Percentiles rank a stretch among this genome's conserved stretches.
Conservation (phyloP, 2,888 invertebrate species). For the Hylaea fasciaria region DNA sequence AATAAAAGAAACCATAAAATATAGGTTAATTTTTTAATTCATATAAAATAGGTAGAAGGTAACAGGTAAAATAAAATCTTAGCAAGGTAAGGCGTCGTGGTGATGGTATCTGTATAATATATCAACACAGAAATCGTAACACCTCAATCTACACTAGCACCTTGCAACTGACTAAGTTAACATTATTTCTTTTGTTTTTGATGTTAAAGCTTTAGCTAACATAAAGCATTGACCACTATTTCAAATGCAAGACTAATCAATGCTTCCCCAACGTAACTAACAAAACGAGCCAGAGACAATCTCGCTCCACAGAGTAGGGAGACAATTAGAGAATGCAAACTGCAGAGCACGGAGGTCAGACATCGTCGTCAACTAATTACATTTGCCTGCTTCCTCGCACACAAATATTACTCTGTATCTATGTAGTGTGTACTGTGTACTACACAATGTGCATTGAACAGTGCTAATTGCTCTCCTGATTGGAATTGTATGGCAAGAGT, state of each 20-base stretch:
- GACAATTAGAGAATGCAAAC: constrained; percentile 57
- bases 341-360: constrained; percentile 39
- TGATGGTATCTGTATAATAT: no score
- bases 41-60: no score
- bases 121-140: no score
- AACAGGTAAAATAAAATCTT: no score
- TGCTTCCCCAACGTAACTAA: neutral
- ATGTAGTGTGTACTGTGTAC: neutral
- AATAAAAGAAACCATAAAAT: no score
- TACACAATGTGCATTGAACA: constrained; percentile 19
- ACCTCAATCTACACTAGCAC: no score
- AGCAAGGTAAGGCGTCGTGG: no score
- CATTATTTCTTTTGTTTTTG: neutral
- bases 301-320: constrained; percentile 45
- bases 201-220: no score
- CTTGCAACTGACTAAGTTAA: no score
- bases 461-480: constrained; percentile 27
- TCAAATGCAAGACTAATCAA: neutral
- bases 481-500: constrained; percentile 16
- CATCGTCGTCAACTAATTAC: constrained; percentile 53
- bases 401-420: constrained; percentile 51
- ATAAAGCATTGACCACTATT: no score
- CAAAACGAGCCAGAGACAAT: constrained; percentile 34
- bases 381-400: constrained; percentile 51
- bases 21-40: no score